Percentiles rank a stretch among this genome's conserved stretches.
Evolutionary conservation across 2,888 invertebrate species (phyloP).

Genomic region (Apocheima hispidaria): DNA sequence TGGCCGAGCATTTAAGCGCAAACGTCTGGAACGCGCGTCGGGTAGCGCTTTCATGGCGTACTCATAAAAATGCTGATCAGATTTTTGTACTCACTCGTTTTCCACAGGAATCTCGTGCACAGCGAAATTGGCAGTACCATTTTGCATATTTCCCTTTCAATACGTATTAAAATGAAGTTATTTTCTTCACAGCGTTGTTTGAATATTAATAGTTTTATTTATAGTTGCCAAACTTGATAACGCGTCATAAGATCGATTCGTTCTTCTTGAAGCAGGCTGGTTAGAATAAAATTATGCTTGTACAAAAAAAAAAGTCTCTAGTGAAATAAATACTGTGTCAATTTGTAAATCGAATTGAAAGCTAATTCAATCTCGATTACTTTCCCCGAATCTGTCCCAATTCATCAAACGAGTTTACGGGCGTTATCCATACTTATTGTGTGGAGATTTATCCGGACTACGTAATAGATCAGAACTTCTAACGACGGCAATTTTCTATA

Average conservation of each 20-base stretch:
- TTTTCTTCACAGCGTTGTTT: conserved; percentile 26
- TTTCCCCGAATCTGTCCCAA: conserved; percentile 1
- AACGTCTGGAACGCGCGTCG: conserved; percentile 27
- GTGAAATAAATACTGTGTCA: neutral
- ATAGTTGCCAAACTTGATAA: conserved; percentile 14
- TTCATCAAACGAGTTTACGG: conserved; percentile 20
- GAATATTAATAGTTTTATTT: conserved; percentile 32
- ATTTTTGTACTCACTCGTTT: conserved; percentile 28
- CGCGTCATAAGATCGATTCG: conserved; percentile 10
- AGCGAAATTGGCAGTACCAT: conserved; percentile 24
- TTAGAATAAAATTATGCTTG: neutral
- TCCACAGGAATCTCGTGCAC: conserved; percentile 28
- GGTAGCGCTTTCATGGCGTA: conserved; percentile 25
- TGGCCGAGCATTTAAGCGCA: conserved; percentile 35
- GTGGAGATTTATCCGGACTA: conserved; percentile 30
- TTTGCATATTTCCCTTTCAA: conserved; percentile 27
- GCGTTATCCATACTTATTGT: conserved; percentile 26
- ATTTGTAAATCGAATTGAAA: conserved; percentile 11
- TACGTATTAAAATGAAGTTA: conserved; percentile 19
- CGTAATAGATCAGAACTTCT: conserved; percentile 28
- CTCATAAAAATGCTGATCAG: conserved; percentile 42
- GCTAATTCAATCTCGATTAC: neutral
- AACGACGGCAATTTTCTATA: conserved; percentile 42
- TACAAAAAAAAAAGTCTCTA: neutral
- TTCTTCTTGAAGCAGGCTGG: conserved; percentile 2